These are phyloP conservation scores for Crotalus tigris DNA, from an alignment of 2,113 vertebrate species.

Conservation along the genomic window DNA sequence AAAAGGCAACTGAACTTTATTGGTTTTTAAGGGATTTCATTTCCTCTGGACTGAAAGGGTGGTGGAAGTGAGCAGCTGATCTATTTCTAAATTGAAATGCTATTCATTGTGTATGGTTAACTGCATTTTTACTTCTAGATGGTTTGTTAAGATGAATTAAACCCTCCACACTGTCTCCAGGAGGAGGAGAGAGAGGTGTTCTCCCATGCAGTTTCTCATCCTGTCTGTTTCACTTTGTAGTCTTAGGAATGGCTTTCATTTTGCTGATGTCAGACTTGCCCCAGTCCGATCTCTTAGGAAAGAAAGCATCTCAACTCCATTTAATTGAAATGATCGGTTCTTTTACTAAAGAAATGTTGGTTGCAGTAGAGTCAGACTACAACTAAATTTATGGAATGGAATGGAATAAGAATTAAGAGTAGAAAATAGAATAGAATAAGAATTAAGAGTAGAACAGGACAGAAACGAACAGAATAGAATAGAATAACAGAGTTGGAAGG, in stretches of 20 bases:
- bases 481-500: too few relatives aligned
- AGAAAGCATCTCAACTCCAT: background rate
- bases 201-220: background rate
- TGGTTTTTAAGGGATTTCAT: too few relatives aligned
- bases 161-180: background rate
- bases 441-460: too few relatives aligned
- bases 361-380: background rate
- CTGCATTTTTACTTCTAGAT: too few relatives aligned
- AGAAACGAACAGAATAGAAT: too few relatives aligned
- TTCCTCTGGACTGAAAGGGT: background rate
- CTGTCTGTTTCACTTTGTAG: too few relatives aligned
- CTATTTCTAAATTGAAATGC: background rate
- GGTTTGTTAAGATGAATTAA: background rate
- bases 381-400: background rate
- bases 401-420: too few relatives aligned
- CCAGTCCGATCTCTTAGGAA: background rate
- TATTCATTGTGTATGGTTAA: background rate
- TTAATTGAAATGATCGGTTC: too few relatives aligned
- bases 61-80: background rate
- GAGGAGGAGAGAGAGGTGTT: background rate
- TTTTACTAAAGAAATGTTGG: background rate
- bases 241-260: background rate
- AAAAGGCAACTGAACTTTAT: too few relatives aligned
- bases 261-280: background rate
- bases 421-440: too few relatives aligned